Conservation (phyloP, 2,797 vertebrate genomes). For the Falco columbarius region DNA sequence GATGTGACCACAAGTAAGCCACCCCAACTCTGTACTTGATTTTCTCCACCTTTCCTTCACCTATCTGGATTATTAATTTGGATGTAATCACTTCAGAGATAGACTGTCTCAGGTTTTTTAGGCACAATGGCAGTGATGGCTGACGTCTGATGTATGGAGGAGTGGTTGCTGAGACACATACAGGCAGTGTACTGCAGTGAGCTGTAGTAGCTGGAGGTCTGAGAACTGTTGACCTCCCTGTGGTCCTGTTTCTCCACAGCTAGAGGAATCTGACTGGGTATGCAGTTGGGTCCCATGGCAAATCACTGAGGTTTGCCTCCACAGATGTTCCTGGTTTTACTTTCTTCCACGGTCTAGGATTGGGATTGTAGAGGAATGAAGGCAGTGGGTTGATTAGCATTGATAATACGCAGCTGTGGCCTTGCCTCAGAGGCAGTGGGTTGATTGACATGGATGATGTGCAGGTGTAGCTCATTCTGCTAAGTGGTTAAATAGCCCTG, state of each 20-base stretch:
- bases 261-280: background rate
- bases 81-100: background rate
- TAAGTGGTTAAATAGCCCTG: no score
- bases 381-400: no score
- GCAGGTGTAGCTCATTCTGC: no score
- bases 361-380: background rate
- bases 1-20: background rate
- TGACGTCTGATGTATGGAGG: background rate
- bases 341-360: background rate
- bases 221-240: background rate
- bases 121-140: background rate
- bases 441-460: no score
- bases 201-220: background rate
- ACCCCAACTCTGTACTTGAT: background rate
- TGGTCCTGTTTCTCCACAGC: background rate
- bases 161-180: background rate
- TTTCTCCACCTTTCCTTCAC: background rate
- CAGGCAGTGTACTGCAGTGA: background rate
- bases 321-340: background rate
- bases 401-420: no score
- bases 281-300: background rate
- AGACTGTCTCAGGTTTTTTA: background rate
- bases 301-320: background rate
- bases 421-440: no score
- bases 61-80: background rate